Evolutionary conservation across 2,888 invertebrate species (phyloP), one percentile per base, ranked within the genome.

Genomic region (Cynaeus angustus): DNA sequence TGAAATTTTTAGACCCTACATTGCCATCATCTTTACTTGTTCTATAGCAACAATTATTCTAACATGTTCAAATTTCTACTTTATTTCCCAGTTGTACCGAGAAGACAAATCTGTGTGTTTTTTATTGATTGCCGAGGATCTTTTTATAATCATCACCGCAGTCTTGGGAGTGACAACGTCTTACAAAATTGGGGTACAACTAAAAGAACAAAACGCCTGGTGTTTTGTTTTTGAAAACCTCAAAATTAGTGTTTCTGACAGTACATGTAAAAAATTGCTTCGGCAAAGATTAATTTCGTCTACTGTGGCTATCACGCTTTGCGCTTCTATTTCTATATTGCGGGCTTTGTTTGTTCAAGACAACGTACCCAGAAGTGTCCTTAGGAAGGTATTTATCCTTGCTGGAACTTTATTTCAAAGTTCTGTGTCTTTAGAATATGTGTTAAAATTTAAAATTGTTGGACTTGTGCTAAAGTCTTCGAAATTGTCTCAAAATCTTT

Each of bases 51-150:
- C 33, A 33, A 37, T 1, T n/a, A n/a, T 21, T 14, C 7, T 14
- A 14, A 33, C 5, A 1, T 21, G 21, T 21, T 21, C 4, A 21
- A 21, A n/a, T n/a, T n/a, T n/a, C n/a, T n/a, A n/a, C n/a, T n/a
- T n/a, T n/a, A 21, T 21, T 3, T 4, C 2, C 4, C 2, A 21
- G 21, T n/a, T 55, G 7, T 55, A 10, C 7, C 13, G 16, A 37
- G 5, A 10, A 3, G 16, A 48, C n/a, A 48, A 16, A 48, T 48
- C 48, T 1, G 16, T 48, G n/a, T 48, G 48, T 48, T 16, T 48
- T 5, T 3, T 48, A 1, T 1, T 48, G n/a, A 48, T 16, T 26
- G 48, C 16, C 21, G 21, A 48, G 6, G 9, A 48, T 4, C 5
- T 26, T 2, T 16, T 48, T 48, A 48, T 48, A 3, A 16, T 12